Percentiles rank a stretch among this genome's conserved stretches.
Conservation (phyloP, 2,888 invertebrate genomes). For the Actias luna region DNA sequence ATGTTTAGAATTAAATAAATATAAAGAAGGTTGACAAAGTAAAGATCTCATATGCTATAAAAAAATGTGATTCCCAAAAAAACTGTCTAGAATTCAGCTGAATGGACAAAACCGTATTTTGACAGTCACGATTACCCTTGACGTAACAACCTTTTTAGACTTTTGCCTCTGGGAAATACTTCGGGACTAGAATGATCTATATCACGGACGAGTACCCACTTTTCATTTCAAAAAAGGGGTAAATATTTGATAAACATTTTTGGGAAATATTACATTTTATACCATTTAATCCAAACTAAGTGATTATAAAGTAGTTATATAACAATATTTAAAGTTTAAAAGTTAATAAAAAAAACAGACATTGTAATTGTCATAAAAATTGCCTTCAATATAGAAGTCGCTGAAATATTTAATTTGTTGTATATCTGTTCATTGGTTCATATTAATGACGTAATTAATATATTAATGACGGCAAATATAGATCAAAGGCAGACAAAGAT, state of each 20-base stretch:
- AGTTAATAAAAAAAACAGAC: too few species aligned
- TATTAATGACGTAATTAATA: too few species aligned
- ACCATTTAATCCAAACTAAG: neutral
- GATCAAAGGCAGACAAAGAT: too few species aligned
- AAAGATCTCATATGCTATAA: neutral
- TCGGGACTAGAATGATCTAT: neutral
- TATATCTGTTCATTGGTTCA: too few species aligned
- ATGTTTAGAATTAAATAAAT: neutral
- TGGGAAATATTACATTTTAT: neutral
- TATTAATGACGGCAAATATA: too few species aligned
- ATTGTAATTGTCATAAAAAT: too few species aligned
- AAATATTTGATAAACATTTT: neutral
- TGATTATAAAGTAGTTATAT: neutral
- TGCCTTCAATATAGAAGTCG: too few species aligned
- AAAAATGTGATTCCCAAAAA: conserved; percentile 1
- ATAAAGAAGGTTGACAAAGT: neutral
- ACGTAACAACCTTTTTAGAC: conserved; percentile 11
- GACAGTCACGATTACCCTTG: conserved; percentile 9
- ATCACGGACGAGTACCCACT: neutral
- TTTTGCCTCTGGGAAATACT: conserved; percentile 5
- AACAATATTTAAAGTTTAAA: neutral
- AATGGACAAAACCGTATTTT: conserved; percentile 5
- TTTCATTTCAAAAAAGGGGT: conserved; percentile 4
- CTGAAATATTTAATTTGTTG: too few species aligned
- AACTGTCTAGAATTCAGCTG: conserved; percentile 5